These are phyloP conservation scores for Pyralis farinalis DNA, from an alignment of 2,888 invertebrate species.

Conservation along the genomic window DNA sequence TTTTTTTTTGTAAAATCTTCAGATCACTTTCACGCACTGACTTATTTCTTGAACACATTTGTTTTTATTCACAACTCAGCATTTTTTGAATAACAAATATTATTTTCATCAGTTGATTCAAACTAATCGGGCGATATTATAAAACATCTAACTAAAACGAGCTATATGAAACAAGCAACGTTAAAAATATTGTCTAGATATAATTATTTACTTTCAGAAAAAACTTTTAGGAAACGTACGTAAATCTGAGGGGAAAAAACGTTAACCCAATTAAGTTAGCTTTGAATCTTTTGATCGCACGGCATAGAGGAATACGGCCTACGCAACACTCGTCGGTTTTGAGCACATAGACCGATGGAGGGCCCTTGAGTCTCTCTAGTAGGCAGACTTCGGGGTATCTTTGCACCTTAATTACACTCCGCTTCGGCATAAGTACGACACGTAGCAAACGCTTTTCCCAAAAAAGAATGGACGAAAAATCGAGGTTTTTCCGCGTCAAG, in stretches of 20 bases:
- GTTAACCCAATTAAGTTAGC: conserved; percentile 63
- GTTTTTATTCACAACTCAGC: no score
- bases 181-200: not conserved
- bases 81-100: no score
- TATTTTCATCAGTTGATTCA: no score
- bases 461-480: conserved; percentile 54
- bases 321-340: conserved; percentile 69
- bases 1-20: not conserved
- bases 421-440: conserved; percentile 61
- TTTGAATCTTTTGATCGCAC: conserved; percentile 70
- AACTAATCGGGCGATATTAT: no score
- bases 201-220: not conserved
- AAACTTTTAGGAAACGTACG: not conserved
- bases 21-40: not conserved
- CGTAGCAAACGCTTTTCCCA: conserved; percentile 53
- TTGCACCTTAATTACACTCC: conserved; percentile 78
- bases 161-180: not conserved
- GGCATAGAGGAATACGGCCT: conserved; percentile 45
- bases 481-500: conserved; percentile 39
- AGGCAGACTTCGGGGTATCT: conserved; percentile 72
- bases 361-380: conserved; percentile 58
- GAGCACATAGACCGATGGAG: conserved; percentile 69
- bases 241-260: conserved; percentile 27
- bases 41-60: not conserved
- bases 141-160: no score